A percentile compares a stretch with the other conserved stretches of the same genome.
Conservation (phyloP, 2,797 vertebrate species). For the Knipowitschia caucasica region DNA sequence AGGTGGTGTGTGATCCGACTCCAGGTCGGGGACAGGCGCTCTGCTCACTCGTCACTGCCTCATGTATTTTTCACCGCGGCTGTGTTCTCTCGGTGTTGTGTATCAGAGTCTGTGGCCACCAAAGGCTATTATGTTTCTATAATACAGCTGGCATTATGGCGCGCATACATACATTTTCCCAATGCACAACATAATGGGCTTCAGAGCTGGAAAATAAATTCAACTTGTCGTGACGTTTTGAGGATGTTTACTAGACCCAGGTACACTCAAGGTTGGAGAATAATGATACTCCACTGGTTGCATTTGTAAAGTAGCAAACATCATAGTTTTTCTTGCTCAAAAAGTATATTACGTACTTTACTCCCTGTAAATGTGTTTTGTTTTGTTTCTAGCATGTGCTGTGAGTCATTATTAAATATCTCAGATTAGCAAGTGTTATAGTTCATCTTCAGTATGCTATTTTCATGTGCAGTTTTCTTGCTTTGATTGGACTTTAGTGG, state of each 20-base stretch:
- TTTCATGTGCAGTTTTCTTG: conserved; percentile 34
- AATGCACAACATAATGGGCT: neutral
- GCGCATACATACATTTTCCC: conserved; percentile 1
- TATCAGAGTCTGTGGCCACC: conserved; percentile 35
- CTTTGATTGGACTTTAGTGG: conserved; percentile 33
- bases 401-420: no score
- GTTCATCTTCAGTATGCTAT: conserved; percentile 43
- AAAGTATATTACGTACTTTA: no score
- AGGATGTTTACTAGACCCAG: neutral
- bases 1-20: conserved; percentile 30
- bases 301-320: neutral
- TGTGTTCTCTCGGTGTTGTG: conserved; percentile 30
- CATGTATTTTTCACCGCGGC: conserved; percentile 56
- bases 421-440: conserved; percentile 10
- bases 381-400: no score
- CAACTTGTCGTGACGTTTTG: neutral
- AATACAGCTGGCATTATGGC: conserved; percentile 24
- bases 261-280: neutral
- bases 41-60: conserved; percentile 20
- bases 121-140: conserved; percentile 23
- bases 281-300: neutral
- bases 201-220: neutral
- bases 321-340: no score
- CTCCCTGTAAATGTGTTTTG: no score
- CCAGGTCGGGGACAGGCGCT: conserved; percentile 11